Evolutionary conservation across 2,113 vertebrate genomes (phyloP), one percentile per base, ranked within the genome.

Genomic region (Tapirus terrestris): DNA sequence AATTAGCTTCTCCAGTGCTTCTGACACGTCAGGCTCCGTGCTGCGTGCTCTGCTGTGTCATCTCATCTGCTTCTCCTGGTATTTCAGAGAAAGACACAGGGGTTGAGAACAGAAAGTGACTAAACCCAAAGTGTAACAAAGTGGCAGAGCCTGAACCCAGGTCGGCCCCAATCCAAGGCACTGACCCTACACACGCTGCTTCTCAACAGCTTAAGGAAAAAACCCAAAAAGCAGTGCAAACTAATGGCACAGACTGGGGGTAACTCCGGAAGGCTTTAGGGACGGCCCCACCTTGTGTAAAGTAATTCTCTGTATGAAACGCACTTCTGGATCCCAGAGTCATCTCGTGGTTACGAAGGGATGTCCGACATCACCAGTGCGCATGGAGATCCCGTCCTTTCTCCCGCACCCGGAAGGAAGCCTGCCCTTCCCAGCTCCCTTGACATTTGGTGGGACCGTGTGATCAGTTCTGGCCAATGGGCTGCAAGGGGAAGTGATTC

Each of bases 311-410:
- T 82, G 51, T 31, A 12, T 5, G n/a, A 65, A 31, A 53, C 0
- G 61, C 20, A 4, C 58, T 45, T 58, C 51, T 11, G 2, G 33
- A 27, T 31, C 10, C 21, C 53, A 18, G 11, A 0, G 13, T 39
- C 51, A 0, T 14, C 73, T 33, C 51, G 76, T 0, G 11, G 84
- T 27, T 27, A 13, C 0, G 11, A 0, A 63, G 36, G n/a, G 53
- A 68, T 1, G 6, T 39, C 6, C 5, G 43, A 13, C n/a, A 12
- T 72, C 31, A 1, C 43, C 61, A 21, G 17, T 0, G 76, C 0
- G 0, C 7, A 0, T 3, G 1, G 31, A 39, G 60, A 76, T 3
- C n/a, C 12, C 0, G 39, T 17, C 25, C 43, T 51, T 12, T 43
- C 27, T 17, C 33, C 45, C 36, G 61, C 63, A 21, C 21, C 1